These are phyloP conservation scores for Drosophila simulans DNA, from an alignment of 1,140 invertebrate species.

Conservation along the genomic window DNA sequence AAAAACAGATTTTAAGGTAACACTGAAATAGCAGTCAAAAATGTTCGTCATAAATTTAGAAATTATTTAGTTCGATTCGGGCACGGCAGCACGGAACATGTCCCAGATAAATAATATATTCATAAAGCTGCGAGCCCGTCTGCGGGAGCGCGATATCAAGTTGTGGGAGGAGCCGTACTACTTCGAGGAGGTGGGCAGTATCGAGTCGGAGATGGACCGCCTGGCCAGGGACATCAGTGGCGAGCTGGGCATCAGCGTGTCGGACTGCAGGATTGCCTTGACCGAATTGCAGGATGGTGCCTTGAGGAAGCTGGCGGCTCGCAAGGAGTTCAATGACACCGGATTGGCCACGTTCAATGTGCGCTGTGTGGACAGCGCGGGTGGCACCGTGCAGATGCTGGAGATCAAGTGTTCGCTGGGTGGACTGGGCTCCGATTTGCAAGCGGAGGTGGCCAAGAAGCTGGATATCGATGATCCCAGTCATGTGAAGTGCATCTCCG, in stretches of 20 bases:
- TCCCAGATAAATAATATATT: constrained; percentile 51
- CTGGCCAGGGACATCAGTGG: constrained; percentile 86
- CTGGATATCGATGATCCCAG: constrained; percentile 62
- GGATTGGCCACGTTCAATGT: constrained; percentile 85
- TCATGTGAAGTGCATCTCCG: constrained; percentile 88
- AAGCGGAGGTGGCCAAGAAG: constrained; percentile 85
- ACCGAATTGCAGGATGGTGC: constrained; percentile 88
- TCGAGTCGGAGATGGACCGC: constrained; percentile 85
- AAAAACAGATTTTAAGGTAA: no score
- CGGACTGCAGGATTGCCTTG: constrained; percentile 86
- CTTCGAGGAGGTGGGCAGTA: constrained; percentile 81
- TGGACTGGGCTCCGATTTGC: constrained; percentile 86
- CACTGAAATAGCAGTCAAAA: background rate
- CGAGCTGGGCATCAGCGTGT: constrained; percentile 85
- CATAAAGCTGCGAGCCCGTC: constrained; percentile 37
- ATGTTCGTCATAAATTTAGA: background rate
- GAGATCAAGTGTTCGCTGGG: constrained; percentile 64
- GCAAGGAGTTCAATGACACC: constrained; percentile 87
- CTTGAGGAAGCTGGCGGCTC: constrained; percentile 87
- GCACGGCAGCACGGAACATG: constrained; percentile 20
- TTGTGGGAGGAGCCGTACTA: constrained; percentile 90
- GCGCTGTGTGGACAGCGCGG: constrained; percentile 59
- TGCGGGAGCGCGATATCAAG: constrained; percentile 85
- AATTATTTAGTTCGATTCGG: background rate
- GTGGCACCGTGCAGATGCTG: constrained; percentile 52